A percentile compares a stretch with the other conserved stretches of the same genome.
Conservation (phyloP, 2,797 vertebrate species). For the Lepus oiostolus region DNA sequence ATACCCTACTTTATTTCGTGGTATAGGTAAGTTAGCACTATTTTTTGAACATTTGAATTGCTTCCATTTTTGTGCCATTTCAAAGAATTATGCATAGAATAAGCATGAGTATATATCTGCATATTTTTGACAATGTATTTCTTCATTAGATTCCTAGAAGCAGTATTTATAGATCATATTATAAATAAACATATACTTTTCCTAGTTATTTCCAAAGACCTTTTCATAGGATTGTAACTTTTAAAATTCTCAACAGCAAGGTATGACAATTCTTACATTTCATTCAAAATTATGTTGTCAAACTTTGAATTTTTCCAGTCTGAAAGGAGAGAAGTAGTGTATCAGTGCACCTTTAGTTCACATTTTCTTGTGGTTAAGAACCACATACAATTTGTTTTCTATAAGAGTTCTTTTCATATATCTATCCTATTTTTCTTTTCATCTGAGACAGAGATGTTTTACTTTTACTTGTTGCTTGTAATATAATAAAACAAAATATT, state of each 20-base stretch:
- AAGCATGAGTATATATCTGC: background rate
- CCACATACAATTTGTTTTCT: background rate
- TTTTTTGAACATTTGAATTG: background rate
- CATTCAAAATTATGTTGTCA: background rate
- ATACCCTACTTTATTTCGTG: background rate
- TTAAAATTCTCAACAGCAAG: background rate
- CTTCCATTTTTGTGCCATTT: conserved; percentile 30
- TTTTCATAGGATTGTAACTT: background rate
- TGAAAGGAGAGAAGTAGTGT: background rate
- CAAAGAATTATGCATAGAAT: background rate
- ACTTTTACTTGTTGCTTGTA: background rate
- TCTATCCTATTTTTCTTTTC: background rate
- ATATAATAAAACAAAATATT: background rate
- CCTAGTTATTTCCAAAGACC: background rate
- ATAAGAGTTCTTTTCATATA: background rate
- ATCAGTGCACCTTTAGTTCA: background rate
- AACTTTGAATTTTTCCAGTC: background rate
- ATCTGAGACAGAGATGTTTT: background rate
- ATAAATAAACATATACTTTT: background rate
- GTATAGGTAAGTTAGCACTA: background rate
- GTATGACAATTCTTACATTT: background rate
- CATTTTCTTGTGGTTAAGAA: conserved; percentile 36
- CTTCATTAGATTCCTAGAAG: background rate
- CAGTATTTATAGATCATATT: background rate
- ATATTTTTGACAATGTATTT: background rate